A percentile compares a stretch with the other conserved stretches of the same genome.
Evolutionary conservation across 2,797 vertebrate genomes (phyloP).

Genomic region (Cryptoprocta ferox): DNA sequence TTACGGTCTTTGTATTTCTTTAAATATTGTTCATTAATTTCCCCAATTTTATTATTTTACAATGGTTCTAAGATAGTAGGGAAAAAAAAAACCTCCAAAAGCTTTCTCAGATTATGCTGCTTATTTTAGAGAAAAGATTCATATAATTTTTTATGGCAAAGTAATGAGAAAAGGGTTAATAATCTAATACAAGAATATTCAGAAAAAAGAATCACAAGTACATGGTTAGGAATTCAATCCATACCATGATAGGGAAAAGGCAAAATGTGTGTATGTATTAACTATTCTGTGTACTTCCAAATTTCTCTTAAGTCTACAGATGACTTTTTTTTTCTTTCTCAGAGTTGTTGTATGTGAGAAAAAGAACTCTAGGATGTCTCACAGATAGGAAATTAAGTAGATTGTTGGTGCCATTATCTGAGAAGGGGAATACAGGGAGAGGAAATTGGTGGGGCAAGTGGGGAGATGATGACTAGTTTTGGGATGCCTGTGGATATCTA

Average conservation of each 20-base stretch:
- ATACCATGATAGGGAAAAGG: background rate
- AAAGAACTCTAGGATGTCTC: background rate
- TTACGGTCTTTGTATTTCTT: background rate
- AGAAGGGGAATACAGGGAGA: background rate
- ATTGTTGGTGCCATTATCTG: background rate
- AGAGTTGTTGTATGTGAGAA: background rate
- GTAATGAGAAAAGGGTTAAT: slow-evolving; percentile 12
- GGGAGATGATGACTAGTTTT: background rate
- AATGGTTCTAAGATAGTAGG: slow-evolving; percentile 35
- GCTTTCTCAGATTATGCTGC: background rate
- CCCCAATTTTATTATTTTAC: slow-evolving; percentile 46
- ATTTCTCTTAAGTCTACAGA: slow-evolving; percentile 21
- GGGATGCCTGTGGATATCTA: background rate
- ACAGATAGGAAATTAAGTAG: background rate
- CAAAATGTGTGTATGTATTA: background rate
- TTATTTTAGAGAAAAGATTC: slow-evolving; percentile 61
- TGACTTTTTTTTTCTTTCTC: slow-evolving; percentile 30
- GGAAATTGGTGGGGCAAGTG: background rate
- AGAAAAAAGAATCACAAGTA: background rate
- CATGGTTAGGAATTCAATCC: slow-evolving; percentile 8
- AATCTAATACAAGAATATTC: background rate
- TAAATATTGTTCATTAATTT: slow-evolving; percentile 29
- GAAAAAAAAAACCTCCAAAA: slow-evolving; percentile 36
- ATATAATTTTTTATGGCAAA: slow-evolving; percentile 4
- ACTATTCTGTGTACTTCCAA: background rate